A percentile compares a stretch with the other conserved stretches of the same genome.
Conservation (phyloP, 2,113 vertebrate species). For the Chaetura pelagica region DNA sequence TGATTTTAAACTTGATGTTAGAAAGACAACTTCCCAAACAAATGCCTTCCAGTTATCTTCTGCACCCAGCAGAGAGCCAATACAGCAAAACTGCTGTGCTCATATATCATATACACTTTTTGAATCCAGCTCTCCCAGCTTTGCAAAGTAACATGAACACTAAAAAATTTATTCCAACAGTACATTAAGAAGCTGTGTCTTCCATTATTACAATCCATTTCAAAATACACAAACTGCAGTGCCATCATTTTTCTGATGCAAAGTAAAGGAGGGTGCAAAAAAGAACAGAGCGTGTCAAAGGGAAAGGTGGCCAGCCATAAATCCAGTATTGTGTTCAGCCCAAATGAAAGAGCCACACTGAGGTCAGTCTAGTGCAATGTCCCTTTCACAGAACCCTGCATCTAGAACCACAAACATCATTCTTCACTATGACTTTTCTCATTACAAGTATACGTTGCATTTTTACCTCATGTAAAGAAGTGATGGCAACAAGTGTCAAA, state of each 20-base stretch:
- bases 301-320: neutral
- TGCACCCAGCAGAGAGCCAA: neutral
- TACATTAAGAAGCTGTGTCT: neutral
- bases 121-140: neutral
- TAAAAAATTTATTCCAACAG: neutral
- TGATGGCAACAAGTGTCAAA: neutral
- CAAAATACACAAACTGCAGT: neutral
- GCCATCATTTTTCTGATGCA: neutral
- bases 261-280: neutral
- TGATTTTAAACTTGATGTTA: neutral
- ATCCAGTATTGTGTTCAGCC: neutral
- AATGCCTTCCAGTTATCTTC: neutral
- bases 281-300: neutral
- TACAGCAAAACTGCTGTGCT: neutral
- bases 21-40: neutral
- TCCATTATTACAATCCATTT: neutral
- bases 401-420: neutral
- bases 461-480: neutral
- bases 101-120: neutral
- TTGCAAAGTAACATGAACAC: neutral
- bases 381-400: neutral
- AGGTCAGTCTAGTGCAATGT: neutral
- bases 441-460: neutral
- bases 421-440: neutral
- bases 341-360: neutral